Evolutionary conservation across 1,140 invertebrate species (phyloP), one percentile per base, ranked within the genome.

Genomic region (Diorhabda elongata): DNA sequence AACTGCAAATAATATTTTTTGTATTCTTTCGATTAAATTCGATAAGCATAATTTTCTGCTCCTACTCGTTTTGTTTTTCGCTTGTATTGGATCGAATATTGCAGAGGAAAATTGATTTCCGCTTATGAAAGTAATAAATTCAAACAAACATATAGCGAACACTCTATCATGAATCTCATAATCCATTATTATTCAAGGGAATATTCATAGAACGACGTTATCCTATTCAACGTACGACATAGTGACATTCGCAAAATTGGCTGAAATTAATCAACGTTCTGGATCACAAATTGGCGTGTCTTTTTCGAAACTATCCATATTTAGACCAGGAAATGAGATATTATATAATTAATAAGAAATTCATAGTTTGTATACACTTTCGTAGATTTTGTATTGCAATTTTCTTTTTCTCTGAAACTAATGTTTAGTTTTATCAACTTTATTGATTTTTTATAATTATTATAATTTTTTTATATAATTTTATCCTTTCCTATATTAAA

Each of bases 131-230:
- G 47, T 52, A 52, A 52, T 52, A 52, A 52, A 52, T 52, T 26
- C 47, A n/a, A n/a, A 6, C 2, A 3, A n/a, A n/a, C n/a, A 52
- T 52, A 52, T 8, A 52, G 47, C 47, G 47, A 61, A 41, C 59
- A 61, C 59, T 61, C 26, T 41, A 61, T 61, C 59, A 61, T 42
- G 59, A 61, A 61, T 61, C 59, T 61, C 59, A 61, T 61, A 61
- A 61, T 61, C 59, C 59, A 61, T 61, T 61, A 41, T 61, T 61
- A 41, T 43, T 42, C 26, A 41, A 42, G 59, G 9, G 59, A 58
- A 58, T 58, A 58, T 58, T 58, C 57, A 58, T 58, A 26, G 57
- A 43, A 61, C 41, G 59, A 9, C 59, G 42, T 61, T 61, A 41
- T 61, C 59, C 59, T 42, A 41, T 41, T 9, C 42, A 61, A 5